Percentiles rank a stretch among this genome's conserved stretches.
These are phyloP conservation scores for Neodiprion lecontei DNA, from an alignment of 1,140 invertebrate genomes.

Conservation along the genomic window DNA sequence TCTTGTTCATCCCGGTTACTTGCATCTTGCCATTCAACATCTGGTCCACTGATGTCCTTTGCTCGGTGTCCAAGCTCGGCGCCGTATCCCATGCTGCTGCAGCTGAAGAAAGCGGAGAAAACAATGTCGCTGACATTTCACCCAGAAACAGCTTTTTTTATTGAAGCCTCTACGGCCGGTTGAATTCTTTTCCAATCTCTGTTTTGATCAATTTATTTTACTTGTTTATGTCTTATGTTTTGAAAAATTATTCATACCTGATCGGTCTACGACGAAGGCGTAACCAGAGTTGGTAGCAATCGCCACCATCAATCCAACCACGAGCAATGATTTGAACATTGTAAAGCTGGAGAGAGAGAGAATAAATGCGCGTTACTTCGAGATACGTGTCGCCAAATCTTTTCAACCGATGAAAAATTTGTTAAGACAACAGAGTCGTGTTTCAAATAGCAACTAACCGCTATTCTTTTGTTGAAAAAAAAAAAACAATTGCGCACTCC, in stretches of 20 bases:
- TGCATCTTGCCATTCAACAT: constrained; percentile 21
- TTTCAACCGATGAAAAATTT: neutral
- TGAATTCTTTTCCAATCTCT: too few relatives aligned
- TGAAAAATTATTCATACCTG: neutral
- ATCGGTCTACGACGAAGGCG: constrained; percentile 1
- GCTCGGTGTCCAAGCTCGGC: constrained; percentile 22
- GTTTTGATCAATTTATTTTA: too few relatives aligned
- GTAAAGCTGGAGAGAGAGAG: neutral
- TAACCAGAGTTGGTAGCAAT: neutral
- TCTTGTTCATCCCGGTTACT: constrained; percentile 21
- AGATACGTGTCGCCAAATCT: neutral
- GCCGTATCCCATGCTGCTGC: constrained; percentile 24
- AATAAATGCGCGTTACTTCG: neutral
- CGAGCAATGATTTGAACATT: neutral
- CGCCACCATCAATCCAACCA: neutral
- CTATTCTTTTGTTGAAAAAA: neutral
- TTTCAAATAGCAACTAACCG: neutral
- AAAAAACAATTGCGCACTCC: neutral
- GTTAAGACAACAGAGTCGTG: neutral
- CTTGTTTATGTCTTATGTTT: too few relatives aligned
- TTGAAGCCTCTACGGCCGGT: too few relatives aligned
- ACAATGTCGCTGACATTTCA: neutral
- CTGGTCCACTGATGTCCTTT: constrained; percentile 17
- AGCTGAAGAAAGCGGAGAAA: neutral
- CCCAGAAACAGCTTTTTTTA: neutral